These are phyloP conservation scores for Leuctra nigra DNA, from an alignment of 2,888 invertebrate genomes.

Conservation along the genomic window DNA sequence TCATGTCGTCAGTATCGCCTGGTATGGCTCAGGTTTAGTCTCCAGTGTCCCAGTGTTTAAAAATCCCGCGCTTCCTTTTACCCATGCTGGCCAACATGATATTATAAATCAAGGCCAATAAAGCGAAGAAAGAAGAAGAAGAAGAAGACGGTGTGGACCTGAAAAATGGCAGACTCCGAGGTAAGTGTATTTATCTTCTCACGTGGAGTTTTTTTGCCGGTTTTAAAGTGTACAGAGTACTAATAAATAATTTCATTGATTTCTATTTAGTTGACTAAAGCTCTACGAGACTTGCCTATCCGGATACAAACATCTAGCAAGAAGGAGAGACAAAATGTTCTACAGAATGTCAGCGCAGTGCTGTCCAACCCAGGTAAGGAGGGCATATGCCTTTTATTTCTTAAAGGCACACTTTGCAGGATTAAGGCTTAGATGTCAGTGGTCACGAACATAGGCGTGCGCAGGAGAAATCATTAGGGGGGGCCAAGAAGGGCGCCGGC, in stretches of 20 bases:
- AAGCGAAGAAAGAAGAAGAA: no score
- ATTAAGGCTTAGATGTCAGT: no score
- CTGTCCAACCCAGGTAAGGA: conserved; percentile 66
- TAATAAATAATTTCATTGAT: conserved; percentile 12
- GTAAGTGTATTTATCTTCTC: conserved; percentile 43
- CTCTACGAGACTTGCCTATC: conserved; percentile 65
- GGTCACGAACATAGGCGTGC: no score
- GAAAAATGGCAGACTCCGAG: conserved; percentile 58
- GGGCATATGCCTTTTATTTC: not conserved
- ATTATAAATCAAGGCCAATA: no score
- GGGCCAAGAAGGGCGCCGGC: no score
- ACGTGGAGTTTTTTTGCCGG: conserved; percentile 39
- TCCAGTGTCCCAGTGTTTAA: no score
- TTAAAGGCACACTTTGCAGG: not conserved
- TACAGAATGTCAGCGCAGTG: conserved; percentile 61
- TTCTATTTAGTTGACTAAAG: conserved; percentile 53
- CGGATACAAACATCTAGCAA: conserved; percentile 66
- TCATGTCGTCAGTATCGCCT: no score
- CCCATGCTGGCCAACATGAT: no score
- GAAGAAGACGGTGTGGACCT: not conserved
- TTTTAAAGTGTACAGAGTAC: no score
- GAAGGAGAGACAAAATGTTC: conserved; percentile 59
- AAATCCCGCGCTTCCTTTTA: no score
- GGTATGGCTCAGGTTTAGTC: no score
- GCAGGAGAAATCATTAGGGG: no score